A percentile compares a stretch with the other conserved stretches of the same genome.
phyloP scores from a whole-genome alignment of 2,797 vertebrate genomes.

The Myotis myotis region DNA sequence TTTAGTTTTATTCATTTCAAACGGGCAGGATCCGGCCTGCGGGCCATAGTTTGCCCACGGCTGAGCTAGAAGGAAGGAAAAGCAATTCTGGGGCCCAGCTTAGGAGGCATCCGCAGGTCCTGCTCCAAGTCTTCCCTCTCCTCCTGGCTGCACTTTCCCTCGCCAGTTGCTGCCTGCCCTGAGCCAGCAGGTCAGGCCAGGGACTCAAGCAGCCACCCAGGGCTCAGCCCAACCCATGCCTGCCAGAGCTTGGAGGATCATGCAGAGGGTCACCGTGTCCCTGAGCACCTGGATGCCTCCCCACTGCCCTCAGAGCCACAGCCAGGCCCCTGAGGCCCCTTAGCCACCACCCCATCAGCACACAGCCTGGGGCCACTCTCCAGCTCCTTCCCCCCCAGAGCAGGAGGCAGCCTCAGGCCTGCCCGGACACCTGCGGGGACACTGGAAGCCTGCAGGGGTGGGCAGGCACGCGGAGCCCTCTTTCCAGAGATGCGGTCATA shows the following conservation, averaged over 20 bases:
- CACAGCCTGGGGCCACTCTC: neutral
- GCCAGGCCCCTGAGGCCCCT: neutral
- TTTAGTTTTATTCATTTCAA: too few species aligned
- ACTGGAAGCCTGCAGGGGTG: too few species aligned
- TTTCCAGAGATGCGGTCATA: neutral
- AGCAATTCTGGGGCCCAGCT: accelerated
- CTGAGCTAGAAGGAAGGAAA: neutral
- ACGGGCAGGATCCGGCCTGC: too few species aligned
- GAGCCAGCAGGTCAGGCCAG: too few species aligned
- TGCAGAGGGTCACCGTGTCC: neutral
- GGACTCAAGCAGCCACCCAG: neutral
- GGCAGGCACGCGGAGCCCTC: accelerated
- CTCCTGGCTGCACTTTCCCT: too few species aligned
- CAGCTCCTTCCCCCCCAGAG: neutral
- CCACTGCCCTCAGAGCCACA: neutral
- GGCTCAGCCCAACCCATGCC: neutral
- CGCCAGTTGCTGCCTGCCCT: too few species aligned
- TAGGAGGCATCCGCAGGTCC: too few species aligned
- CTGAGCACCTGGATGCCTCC: neutral
- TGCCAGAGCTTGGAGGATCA: neutral
- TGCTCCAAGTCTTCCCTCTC: too few species aligned
- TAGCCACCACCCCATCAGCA: accelerated
- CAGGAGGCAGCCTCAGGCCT: neutral
- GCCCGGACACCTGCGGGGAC: neutral
- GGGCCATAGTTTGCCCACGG: too few species aligned